Base-by-base conservation (phyloP, 2,888 invertebrate genomes). In the Sinhomidia bicolor region DNA sequence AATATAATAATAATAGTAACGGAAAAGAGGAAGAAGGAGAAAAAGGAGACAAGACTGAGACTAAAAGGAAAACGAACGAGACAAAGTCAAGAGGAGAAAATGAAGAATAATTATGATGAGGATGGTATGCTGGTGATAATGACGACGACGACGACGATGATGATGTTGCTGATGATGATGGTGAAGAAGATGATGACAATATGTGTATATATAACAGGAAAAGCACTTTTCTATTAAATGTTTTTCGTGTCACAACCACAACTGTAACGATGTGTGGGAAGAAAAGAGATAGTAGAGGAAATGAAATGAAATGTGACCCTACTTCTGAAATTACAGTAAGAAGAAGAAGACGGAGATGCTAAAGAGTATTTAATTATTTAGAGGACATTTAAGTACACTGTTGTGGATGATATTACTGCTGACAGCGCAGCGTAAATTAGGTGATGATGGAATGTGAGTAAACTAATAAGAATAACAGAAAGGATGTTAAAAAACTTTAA, bases 61-160 rank as follows among this genome's bases (percentile, higher is more conserved):
- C n/a, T n/a, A n/a, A n/a, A n/a, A n/a, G n/a, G n/a, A n/a, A n/a
- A n/a, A 36, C 12, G 62, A n/a, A 68, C 17, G 17, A 68, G 32
- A 17, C 68, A 68, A n/a, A 68, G 68, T 68, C 68, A 68, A 36
- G 41, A 41, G 17, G 68, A 10, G 36, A 36, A 7, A 68, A 68
- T 68, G 68, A 68, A 68, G 68, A 68, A 68, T 68, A 68, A 68
- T 68, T 68, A 68, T 68, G 68, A 68, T 36, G 68, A 36, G 6
- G 62, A 12, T 29, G 60, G 44, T n/a, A n/a, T n/a, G n/a, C n/a
- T n/a, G n/a, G n/a, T n/a, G n/a, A n/a, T n/a, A n/a, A n/a, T n/a
- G n/a, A n/a, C n/a, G n/a, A n/a, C n/a, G n/a, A n/a, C n/a, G n/a
- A 54, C 29, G 62, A 14, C 17, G 62, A 14, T 14, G 29, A 62